phyloP scores from a whole-genome alignment of 2,888 invertebrate genomes.

The Nasonia oneida region DNA sequence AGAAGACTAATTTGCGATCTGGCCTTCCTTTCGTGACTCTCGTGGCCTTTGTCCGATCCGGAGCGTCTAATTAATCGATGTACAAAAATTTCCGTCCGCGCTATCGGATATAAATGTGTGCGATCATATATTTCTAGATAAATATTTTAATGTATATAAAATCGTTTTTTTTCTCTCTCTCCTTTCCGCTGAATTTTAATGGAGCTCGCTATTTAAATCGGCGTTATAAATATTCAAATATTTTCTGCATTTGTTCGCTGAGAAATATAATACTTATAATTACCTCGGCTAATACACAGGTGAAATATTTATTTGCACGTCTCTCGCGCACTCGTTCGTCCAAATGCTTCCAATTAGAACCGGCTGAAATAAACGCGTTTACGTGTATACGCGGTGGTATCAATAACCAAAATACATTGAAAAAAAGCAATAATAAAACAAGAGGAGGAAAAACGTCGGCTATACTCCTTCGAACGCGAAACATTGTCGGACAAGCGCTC shows the following conservation, averaged over 20 bases:
- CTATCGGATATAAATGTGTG: too few species aligned
- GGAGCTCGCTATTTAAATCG: not conserved
- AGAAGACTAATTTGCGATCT: constrained; percentile 52
- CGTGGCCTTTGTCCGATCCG: not conserved
- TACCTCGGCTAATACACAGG: not conserved
- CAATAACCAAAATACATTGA: not conserved
- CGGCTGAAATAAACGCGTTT: not conserved
- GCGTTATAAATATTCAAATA: not conserved
- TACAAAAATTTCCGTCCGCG: not conserved
- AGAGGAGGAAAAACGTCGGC: not conserved
- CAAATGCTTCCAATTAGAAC: not conserved
- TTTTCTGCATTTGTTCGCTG: not conserved
- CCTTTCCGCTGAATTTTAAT: not conserved
- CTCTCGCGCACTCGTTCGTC: not conserved
- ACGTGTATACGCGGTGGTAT: not conserved
- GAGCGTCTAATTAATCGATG: not conserved
- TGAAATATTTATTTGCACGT: not conserved
- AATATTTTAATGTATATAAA: constrained; percentile 5
- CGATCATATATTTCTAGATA: not conserved
- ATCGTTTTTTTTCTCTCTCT: not conserved
- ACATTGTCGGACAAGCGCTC: not conserved
- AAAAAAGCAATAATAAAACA: not conserved
- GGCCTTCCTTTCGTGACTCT: constrained; percentile 1
- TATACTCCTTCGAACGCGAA: constrained; percentile 2
- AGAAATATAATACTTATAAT: constrained; percentile 2